A percentile compares a stretch with the other conserved stretches of the same genome.
Conservation (phyloP, 2,113 vertebrate genomes). For the Pandion haliaetus region DNA sequence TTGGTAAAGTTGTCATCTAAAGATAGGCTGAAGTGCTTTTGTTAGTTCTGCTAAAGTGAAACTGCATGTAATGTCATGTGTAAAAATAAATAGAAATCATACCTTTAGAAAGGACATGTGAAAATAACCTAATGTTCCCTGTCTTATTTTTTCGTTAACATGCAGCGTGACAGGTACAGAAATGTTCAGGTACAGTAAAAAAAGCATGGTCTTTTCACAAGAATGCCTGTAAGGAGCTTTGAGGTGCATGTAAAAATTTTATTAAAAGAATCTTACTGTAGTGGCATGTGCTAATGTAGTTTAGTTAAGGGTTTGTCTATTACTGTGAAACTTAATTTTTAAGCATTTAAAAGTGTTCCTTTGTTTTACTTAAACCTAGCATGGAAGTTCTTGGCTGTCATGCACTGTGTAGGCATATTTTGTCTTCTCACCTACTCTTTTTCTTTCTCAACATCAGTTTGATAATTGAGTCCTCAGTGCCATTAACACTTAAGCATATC, state of each 20-base stretch:
- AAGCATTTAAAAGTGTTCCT: not conserved
- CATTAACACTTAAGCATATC: not conserved
- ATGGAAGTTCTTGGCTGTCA: not conserved
- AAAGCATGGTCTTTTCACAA: conserved; percentile 44
- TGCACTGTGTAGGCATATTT: not conserved
- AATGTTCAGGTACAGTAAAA: conserved; percentile 80
- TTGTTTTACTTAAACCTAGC: not conserved
- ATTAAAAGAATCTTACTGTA: not conserved
- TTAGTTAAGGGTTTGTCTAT: not conserved
- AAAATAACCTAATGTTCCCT: conserved; percentile 69
- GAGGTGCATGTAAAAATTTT: conserved; percentile 54
- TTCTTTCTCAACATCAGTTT: not conserved
- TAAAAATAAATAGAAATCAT: conserved; percentile 1
- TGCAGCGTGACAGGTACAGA: conserved; percentile 87
- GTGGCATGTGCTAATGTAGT: conserved; percentile 20
- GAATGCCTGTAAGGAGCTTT: conserved; percentile 43
- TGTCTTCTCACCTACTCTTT: not conserved
- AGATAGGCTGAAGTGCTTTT: not conserved
- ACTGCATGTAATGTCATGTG: not conserved
- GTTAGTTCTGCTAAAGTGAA: not conserved
- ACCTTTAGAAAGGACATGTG: not conserved
- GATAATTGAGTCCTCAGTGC: not conserved
- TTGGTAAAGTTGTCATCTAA: not conserved
- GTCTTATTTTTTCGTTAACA: conserved; percentile 81
- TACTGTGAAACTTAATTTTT: not conserved